Conservation (phyloP, 1,140 invertebrate genomes). For the Carcinoscorpius rotundicauda region DNA sequence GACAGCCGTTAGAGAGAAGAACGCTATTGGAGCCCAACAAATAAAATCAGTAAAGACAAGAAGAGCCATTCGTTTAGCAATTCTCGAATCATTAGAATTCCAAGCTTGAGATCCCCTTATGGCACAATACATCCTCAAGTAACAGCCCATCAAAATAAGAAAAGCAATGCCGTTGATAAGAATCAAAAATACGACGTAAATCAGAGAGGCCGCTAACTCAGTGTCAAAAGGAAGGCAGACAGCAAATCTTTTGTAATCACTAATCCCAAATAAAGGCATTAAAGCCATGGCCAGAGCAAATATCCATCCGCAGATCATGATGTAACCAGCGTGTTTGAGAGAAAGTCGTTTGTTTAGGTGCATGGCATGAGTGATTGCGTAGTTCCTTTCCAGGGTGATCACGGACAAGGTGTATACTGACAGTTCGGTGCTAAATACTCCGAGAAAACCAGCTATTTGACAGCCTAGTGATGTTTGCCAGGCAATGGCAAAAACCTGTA, state of each 20-base stretch:
- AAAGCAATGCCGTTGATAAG: slow-evolving; percentile 87
- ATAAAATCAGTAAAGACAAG: slow-evolving; percentile 74
- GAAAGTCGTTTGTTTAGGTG: slow-evolving; percentile 88
- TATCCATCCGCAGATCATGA: slow-evolving; percentile 73
- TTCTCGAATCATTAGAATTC: slow-evolving; percentile 92
- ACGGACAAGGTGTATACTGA: slow-evolving; percentile 91
- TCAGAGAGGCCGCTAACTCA: slow-evolving; percentile 49
- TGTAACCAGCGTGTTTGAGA: slow-evolving; percentile 59
- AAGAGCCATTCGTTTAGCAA: slow-evolving; percentile 73
- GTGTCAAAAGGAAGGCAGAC: slow-evolving; percentile 93
- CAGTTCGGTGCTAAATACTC: slow-evolving; percentile 89
- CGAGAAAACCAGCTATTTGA: slow-evolving; percentile 87
- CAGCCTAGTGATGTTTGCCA: slow-evolving; percentile 98
- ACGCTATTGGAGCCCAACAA: slow-evolving; percentile 66
- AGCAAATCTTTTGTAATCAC: slow-evolving; percentile 90
- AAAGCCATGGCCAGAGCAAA: slow-evolving; percentile 80
- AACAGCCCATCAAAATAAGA: slow-evolving; percentile 86
- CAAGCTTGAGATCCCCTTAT: slow-evolving; percentile 84
- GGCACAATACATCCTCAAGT: slow-evolving; percentile 93
- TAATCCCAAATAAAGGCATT: slow-evolving; percentile 79
- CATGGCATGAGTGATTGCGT: slow-evolving; percentile 95
- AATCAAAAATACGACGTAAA: slow-evolving; percentile 87
- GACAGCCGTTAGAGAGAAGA: slow-evolving; percentile 53
- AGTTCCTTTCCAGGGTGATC: slow-evolving; percentile 90
- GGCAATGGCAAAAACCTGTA: slow-evolving; percentile 77